phyloP scores from a whole-genome alignment of 2,888 invertebrate species.

The Celastrina argiolus region DNA sequence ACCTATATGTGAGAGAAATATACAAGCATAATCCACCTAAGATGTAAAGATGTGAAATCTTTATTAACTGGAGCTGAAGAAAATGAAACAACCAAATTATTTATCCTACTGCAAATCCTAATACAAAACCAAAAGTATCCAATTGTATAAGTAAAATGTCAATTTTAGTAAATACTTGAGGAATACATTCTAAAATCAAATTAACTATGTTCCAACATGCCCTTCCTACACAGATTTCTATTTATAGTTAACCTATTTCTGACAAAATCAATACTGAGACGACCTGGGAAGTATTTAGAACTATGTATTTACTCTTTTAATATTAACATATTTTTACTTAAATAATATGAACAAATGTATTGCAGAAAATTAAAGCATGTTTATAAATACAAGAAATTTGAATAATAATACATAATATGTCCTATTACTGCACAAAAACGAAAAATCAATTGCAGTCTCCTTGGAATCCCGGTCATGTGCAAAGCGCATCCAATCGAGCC shows the following conservation, averaged over 20 bases:
- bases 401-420: background rate
- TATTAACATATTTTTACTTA: background rate
- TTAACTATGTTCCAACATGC: background rate
- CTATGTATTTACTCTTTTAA: background rate
- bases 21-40: too few relatives aligned
- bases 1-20: too few relatives aligned
- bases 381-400: background rate
- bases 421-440: background rate
- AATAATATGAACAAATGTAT: too few relatives aligned
- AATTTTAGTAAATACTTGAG: too few relatives aligned
- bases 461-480: conserved; percentile 37
- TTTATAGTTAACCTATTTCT: conserved; percentile 19
- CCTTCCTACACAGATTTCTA: conserved; percentile 4
- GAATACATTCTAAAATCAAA: background rate
- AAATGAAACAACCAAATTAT: too few relatives aligned
- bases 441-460: conserved; percentile 36
- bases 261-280: conserved; percentile 14
- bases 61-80: too few relatives aligned
- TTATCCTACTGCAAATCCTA: background rate
- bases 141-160: too few relatives aligned
- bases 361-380: background rate
- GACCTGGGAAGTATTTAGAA: background rate
- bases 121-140: background rate
- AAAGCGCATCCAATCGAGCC: conserved; percentile 34
- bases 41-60: too few relatives aligned